Evolutionary conservation across 2,888 invertebrate genomes (phyloP), one percentile per base, ranked within the genome.

Genomic region (Philonicus albiceps): DNA sequence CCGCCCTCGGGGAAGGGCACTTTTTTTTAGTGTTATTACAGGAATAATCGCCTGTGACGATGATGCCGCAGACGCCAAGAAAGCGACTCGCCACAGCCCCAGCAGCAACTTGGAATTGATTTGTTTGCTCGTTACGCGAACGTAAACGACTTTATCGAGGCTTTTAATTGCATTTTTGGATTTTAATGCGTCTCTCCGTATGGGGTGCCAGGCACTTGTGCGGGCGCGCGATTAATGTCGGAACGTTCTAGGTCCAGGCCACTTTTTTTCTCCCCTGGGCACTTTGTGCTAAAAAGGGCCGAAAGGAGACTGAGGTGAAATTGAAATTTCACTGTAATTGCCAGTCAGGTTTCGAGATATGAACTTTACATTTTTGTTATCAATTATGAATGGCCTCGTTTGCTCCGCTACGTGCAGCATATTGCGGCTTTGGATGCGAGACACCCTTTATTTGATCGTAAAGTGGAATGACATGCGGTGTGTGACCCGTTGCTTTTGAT

Each of bases 141-240:
- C 55, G 34, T 27, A 37, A 83, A 83, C 72, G 72, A 37, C 83
- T 55, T 64, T 83, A 64, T 83, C 64, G 34, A 83, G 64, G 72
- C 80, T 80, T 72, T 83, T 83, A 83, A 83, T 83, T 83, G 83
- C 64, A 64, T 31, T 43, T 83, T 83, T 72, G 37, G 72, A 83
- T 64, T 83, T 83, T 40, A 83, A 40, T 83, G 55, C 31, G 22
- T 83, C 72, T 11, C 64, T 64, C 64, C 64, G 64, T 64, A 27
- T 64, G 64, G 64, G 27, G 64, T 64, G 27, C 64, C 8, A 22
- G 27, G 22, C 64, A 64, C 64, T 27, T 64, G 64, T 64, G 64
- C 64, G 7, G 64, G 27, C 22, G 22, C 22, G 27, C 64, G 64
- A 64, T 64, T 64, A 64, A 19, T 64, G 64, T 11, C 64, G 55